These are phyloP conservation scores for Clarias platycephalus DNA, from an alignment of 2,797 vertebrate genomes.

Conservation along the genomic window DNA sequence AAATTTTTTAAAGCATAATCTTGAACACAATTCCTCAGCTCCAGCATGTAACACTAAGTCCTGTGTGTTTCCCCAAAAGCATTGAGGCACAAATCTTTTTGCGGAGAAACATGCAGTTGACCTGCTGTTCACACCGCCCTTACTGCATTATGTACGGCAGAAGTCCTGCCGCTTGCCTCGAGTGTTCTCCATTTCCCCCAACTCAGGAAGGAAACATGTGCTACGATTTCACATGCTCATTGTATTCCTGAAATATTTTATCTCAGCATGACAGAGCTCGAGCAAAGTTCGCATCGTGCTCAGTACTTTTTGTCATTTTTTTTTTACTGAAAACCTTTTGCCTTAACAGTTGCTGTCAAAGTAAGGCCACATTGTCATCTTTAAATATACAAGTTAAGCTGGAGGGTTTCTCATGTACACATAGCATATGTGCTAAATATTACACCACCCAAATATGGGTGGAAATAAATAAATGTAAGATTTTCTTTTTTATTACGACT, in stretches of 20 bases:
- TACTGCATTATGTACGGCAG: neutral
- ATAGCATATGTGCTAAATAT: neutral
- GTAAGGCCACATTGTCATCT: neutral
- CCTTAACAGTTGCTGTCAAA: neutral
- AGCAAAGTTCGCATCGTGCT: neutral
- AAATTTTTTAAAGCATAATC: neutral
- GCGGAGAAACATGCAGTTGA: neutral
- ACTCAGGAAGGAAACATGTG: slow-evolving; percentile 5
- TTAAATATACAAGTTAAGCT: neutral
- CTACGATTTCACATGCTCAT: neutral
- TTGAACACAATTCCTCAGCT: too few relatives aligned
- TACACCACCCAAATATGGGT: neutral
- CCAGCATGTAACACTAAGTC: neutral
- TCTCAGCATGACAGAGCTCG: neutral
- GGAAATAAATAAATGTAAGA: neutral
- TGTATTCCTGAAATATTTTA: neutral
- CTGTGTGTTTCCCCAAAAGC: neutral
- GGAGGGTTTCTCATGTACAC: neutral
- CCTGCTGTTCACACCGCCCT: neutral
- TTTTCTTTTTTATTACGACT: neutral
- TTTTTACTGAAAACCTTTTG: neutral
- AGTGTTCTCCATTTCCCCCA: neutral
- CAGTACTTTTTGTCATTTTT: neutral
- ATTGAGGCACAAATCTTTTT: neutral
- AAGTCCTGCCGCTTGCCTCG: neutral